Evolutionary conservation across 2,888 invertebrate species (phyloP).

Genomic region (Sesia apiformis): DNA sequence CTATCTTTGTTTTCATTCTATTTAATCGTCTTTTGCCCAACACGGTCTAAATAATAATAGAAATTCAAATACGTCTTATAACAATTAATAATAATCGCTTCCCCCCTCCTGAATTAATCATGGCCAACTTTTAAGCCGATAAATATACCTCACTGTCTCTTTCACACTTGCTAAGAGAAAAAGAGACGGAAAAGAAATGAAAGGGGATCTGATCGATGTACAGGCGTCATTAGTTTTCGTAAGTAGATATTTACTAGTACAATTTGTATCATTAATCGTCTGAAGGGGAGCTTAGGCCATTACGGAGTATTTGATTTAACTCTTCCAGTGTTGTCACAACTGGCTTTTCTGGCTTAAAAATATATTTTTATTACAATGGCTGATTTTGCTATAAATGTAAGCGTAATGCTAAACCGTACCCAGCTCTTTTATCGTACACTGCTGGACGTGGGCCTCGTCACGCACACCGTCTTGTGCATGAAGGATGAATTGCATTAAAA

Average conservation of each 20-base stretch:
- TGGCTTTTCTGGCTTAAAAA: too few species aligned
- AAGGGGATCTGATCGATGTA: neutral
- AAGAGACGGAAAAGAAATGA: neutral
- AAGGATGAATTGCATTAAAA: too few species aligned
- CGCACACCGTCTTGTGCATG: too few species aligned
- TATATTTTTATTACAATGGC: too few species aligned
- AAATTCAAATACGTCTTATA: neutral
- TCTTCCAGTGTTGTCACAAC: neutral
- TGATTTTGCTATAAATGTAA: too few species aligned
- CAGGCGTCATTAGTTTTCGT: neutral
- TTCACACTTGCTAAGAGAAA: neutral
- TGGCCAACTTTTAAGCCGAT: neutral
- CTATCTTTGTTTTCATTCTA: too few species aligned
- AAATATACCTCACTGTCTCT: neutral
- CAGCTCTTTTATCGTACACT: too few species aligned
- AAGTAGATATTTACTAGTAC: neutral
- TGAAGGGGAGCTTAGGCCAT: neutral
- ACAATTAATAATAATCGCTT: neutral
- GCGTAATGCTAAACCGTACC: too few species aligned
- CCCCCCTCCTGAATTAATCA: neutral
- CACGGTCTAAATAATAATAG: neutral
- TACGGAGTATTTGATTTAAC: neutral
- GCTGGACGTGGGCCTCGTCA: too few species aligned
- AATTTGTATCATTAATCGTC: neutral
- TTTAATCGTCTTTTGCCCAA: too few species aligned